Evolutionary conservation across 2,797 vertebrate genomes (phyloP), one percentile per base, ranked within the genome.

Genomic region (Carcharodon carcharias): DNA sequence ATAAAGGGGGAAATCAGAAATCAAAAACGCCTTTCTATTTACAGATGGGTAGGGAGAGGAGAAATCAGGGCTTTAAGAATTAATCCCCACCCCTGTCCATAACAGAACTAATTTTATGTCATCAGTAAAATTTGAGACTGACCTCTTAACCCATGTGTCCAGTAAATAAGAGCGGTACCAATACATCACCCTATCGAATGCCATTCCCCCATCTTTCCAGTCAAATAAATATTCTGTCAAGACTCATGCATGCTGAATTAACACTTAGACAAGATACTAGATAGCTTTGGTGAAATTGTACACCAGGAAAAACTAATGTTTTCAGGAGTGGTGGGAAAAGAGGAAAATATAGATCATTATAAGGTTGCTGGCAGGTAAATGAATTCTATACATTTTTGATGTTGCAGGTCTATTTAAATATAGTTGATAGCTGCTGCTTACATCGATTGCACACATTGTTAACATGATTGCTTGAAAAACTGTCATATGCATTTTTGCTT

Each of bases 371-470:
- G 7, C 40, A 54, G 54, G 40, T 94, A 67, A n/a, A 54, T 61
- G 14, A 28, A 16, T 63, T 58, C 58, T 85, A 26, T 85, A 85
- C 45, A 85, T 50, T 45, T 71, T 71, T 71, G 28, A 95, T 54
- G 9, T 71, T 95, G 14, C 26, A 54, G 40, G 5, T 71, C 45
- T 54, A 71, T 12, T 71, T 54, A 95, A 71, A 95, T 69, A 71
- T 65, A 95, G 23, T 92, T 92, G 31, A 31, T 92, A 23, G 9
- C 67, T 69, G 93, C 65, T 67, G 14, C 16, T n/a, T 35, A 69
- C 21, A 95, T 67, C n/a, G 95, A 95, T 71, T 95, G 93, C 4
- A 95, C 67, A 95, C 93, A 69, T 95, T 95, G 65, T 95, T 95
- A 67, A 95, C 45, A 94, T 40, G 58, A 94, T 67, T 45, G 61